These are phyloP conservation scores for Melanotus villosus DNA, from an alignment of 2,888 invertebrate genomes.

Conservation along the genomic window DNA sequence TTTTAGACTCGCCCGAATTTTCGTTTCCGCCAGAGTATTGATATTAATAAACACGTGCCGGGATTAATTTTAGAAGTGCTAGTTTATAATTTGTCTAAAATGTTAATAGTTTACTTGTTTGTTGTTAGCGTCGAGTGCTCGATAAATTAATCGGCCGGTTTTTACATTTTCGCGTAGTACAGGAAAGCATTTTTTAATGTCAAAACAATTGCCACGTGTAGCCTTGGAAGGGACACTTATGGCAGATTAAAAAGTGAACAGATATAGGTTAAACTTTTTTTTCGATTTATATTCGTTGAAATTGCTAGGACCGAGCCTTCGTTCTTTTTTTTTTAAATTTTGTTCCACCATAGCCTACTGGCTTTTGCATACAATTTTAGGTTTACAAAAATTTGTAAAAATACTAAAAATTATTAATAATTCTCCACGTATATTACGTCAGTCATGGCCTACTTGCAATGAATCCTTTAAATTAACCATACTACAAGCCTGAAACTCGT, in stretches of 20 bases:
- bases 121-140: not conserved
- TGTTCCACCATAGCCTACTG: too few relatives aligned
- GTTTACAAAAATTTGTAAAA: too few relatives aligned
- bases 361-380: too few relatives aligned
- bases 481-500: too few relatives aligned
- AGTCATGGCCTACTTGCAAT: too few relatives aligned
- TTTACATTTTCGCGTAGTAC: not conserved
- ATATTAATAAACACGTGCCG: not conserved
- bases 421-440: too few relatives aligned
- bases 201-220: constrained; percentile 6
- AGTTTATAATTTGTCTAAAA: too few relatives aligned
- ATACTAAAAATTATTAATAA: too few relatives aligned
- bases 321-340: too few relatives aligned
- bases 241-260: not conserved
- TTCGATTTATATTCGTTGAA: too few relatives aligned
- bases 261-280: constrained; percentile 1
- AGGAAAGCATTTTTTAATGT: constrained; percentile 1
- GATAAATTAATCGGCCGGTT: constrained; percentile 1
- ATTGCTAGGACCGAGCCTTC: too few relatives aligned
- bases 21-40: not conserved
- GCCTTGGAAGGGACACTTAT: not conserved
- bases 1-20: not conserved
- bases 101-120: not conserved
- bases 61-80: not conserved
- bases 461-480: too few relatives aligned